Base-by-base conservation (phyloP, 2,797 vertebrate genomes). In the Leuciscus waleckii region DNA sequence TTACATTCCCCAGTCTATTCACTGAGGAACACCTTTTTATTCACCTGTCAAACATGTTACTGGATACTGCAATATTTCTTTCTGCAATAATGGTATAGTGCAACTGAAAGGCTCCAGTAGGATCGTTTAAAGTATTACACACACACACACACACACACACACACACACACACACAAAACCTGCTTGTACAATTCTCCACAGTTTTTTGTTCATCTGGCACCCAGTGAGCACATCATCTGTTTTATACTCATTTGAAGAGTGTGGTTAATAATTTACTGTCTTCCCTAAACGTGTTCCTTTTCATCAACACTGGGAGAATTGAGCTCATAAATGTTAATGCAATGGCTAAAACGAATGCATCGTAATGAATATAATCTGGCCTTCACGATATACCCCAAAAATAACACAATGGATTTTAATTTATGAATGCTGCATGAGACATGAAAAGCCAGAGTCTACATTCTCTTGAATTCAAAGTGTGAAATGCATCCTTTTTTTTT, bases 1-100 rank as follows among this genome's bases (percentile, higher is more conserved):
- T 84, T 23, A 63, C 2, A 46, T 83, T 83, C 76, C 43, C 23
- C 35, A 43, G 35, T 46, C 74, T 69, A 77, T 70, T 84, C 49
- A 70, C 35, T 8, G 35, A 68, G 29, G 14, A 77, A 32, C 21
- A 68, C 16, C 1, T 78, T 19, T 63, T 85, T 85, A 79, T 80
- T 79, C 39, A 49, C 4, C 7, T 61, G 67, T 71, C 41, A 85
- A 73, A 79, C 68, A 71, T 26, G 68, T 79, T 26, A 73, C 26
- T 29, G 23, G 21, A 73, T 85, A 63, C 21, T 14, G 17, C 41
- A 71, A 61, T 49, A 46, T 32, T 23, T 61, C 19, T 43, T 61
- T 56, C n/a, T 43, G 35, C n/a, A 63, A 39, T 43, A 61, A 61
- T 35, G 77, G 17, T 29, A 21, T 49, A 3, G 26, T 41, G 19